Evolutionary conservation across 1,140 invertebrate species (phyloP), one percentile per base, ranked within the genome.

Genomic region (Drosophila ercepeae): DNA sequence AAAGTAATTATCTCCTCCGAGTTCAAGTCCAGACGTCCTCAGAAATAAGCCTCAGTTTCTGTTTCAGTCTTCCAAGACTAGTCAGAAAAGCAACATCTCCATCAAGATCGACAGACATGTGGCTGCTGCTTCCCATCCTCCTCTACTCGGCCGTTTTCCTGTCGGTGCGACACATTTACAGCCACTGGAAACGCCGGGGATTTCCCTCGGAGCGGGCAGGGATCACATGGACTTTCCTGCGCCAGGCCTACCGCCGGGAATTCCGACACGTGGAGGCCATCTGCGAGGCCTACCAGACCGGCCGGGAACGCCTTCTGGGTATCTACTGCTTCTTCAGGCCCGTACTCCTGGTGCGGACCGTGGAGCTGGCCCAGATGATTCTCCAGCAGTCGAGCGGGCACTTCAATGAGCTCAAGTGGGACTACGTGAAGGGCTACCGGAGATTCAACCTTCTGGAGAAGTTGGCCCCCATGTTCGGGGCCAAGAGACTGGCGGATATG

Each of bases 281-380:
- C 36, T 68, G 68, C 9, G 84, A 79, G 41, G 84, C 78, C n/a
- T 90, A 90, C 46, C 72, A 54, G 7, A 14, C 49, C 9, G 78
- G 84, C 3, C 53, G 59, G 3, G 81, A 90, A 4, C 83, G 78
- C 8, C 54, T 79, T 1, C 25, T 65, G 2, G 89, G 89, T 11
- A 88, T 90, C 34, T 90, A 90, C 34, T 90, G 78, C 34, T 88
- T 90, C 61, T 90, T 90, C 54, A 65, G 71, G 4, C 89, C 89
- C 2, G 86, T 82, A 0, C 52, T 90, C 7, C 51, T 90, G 4
- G 76, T 90, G 2, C 84, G 89, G 4, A 82, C 74, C 42, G 72
- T 77, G 8, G 67, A 75, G 2, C 53, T 90, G 63, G 89, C 89
- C 36, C 55, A 75, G 19, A 58, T 46, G 6, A 71, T 90, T 2